Conservation (phyloP, 2,888 invertebrate genomes). For the Boloria euphrosyne region DNA sequence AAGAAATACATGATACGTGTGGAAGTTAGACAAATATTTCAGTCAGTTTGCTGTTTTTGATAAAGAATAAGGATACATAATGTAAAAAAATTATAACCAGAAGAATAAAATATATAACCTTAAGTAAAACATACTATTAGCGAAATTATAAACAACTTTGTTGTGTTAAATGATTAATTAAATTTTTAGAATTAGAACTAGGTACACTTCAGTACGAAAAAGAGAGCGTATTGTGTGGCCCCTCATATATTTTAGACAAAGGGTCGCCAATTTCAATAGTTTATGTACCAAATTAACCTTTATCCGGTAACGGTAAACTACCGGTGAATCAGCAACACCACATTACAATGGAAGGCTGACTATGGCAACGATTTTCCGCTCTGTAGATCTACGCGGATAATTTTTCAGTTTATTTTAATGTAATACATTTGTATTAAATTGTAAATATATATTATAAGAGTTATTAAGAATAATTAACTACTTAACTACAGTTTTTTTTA, state of each 20-base stretch:
- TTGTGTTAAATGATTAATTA: too few species aligned
- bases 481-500: too few species aligned
- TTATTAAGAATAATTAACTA: too few species aligned
- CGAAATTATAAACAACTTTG: too few species aligned
- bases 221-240: slow-evolving; percentile 4
- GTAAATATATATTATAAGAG: neutral
- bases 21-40: too few species aligned
- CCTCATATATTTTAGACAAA: slow-evolving; percentile 25
- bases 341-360: slow-evolving; percentile 54
- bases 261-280: slow-evolving; percentile 37
- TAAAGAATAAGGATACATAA: neutral
- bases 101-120: too few species aligned
- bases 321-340: slow-evolving; percentile 59
- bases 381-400: slow-evolving; percentile 42
- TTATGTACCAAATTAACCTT: slow-evolving; percentile 41
- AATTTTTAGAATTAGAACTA: too few species aligned
- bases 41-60: too few species aligned
- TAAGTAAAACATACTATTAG: too few species aligned
- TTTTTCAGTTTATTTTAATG: neutral
- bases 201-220: neutral
- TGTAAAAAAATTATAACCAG: too few species aligned
- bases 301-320: slow-evolving; percentile 59
- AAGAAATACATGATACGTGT: too few species aligned
- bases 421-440: neutral
- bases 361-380: slow-evolving; percentile 68